phyloP scores from a whole-genome alignment of 1,140 invertebrate genomes.

The Drosophila sproati region DNA sequence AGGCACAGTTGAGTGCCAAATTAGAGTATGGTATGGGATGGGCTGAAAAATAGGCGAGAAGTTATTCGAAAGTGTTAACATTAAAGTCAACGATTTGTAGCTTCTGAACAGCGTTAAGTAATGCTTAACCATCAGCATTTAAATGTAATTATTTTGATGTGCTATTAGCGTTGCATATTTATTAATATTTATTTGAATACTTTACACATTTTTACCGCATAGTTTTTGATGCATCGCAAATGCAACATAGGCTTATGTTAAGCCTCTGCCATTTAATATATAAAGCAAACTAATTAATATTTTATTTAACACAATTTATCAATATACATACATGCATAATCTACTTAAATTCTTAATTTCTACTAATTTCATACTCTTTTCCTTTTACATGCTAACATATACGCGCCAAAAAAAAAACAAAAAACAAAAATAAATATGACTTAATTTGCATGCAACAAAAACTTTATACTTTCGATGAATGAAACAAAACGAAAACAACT shows the following conservation, averaged over 20 bases:
- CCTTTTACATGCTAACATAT: conserved; percentile 77
- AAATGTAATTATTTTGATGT: neutral
- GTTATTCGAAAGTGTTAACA: neutral
- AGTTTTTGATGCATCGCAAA: conserved; percentile 20
- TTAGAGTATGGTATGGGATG: neutral
- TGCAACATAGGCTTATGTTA: conserved; percentile 29
- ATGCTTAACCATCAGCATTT: no score
- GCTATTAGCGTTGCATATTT: neutral
- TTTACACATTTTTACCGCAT: neutral
- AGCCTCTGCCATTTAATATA: conserved; percentile 28
- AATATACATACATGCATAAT: conserved; percentile 34
- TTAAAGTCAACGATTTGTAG: neutral
- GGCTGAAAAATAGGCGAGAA: neutral
- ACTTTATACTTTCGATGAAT: conserved; percentile 52
- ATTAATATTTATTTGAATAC: no score
- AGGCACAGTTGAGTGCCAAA: conserved; percentile 1
- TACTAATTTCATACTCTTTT: conserved; percentile 46
- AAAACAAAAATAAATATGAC: conserved; percentile 33
- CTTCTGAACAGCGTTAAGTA: no score
- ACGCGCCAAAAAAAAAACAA: conserved; percentile 27
- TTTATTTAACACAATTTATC: conserved; percentile 25
- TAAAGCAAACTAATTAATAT: conserved; percentile 44
- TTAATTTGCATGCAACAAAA: conserved; percentile 46
- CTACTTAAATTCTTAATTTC: conserved; percentile 55
- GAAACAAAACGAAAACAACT: conserved; percentile 43